Conservation (phyloP, 1,140 invertebrate species). For the Hetaerina americana region DNA sequence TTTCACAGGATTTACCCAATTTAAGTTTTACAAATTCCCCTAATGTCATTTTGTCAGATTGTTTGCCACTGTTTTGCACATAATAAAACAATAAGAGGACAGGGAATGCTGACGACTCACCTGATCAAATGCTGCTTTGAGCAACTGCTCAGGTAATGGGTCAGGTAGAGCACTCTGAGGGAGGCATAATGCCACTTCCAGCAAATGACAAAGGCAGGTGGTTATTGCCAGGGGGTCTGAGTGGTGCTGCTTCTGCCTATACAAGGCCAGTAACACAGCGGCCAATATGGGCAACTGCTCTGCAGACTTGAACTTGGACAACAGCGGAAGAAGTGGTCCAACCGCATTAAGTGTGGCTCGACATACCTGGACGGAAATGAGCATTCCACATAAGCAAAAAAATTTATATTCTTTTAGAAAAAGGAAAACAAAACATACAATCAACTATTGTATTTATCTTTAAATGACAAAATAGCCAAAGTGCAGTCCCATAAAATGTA, state of each 20-base stretch:
- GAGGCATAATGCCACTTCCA: neutral
- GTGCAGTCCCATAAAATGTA: no score
- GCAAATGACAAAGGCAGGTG: neutral
- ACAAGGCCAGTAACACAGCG: neutral
- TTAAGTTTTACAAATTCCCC: no score
- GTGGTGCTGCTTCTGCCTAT: neutral
- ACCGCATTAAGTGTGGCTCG: constrained; percentile 55
- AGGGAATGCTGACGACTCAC: no score
- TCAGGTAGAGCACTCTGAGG: neutral
- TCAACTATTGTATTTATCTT: no score
- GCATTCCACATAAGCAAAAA: no score
- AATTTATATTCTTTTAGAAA: no score
- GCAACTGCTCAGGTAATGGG: neutral
- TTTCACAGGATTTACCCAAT: no score
- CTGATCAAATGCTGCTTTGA: neutral
- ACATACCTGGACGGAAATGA: constrained; percentile 28
- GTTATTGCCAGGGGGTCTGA: neutral
- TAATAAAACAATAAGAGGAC: no score
- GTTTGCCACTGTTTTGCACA: no score
- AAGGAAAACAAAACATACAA: no score
- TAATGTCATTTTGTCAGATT: no score
- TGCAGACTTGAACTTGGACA: constrained; percentile 45
- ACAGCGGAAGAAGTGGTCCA: constrained; percentile 61
- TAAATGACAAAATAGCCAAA: no score
- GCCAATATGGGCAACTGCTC: neutral